Evolutionary conservation across 2,888 invertebrate species (phyloP), one percentile per base, ranked within the genome.

Genomic region (Ecliptopera silaceata): DNA sequence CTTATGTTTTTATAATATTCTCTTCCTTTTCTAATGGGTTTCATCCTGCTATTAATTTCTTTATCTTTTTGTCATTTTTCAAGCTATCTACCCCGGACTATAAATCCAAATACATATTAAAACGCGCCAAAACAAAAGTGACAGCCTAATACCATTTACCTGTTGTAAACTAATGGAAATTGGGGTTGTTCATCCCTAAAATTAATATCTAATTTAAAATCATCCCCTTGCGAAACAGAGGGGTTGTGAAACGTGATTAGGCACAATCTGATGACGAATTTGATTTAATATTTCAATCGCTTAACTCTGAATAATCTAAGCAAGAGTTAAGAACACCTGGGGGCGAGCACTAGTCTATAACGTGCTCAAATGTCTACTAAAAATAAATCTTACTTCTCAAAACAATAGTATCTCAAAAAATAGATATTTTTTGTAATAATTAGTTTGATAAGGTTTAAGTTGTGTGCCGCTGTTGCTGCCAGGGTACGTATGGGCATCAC

Each of bases 161-260:
- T 65, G 66, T 60, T 50, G 58, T 46, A 54, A 63, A 65, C 68
- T 67, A 65, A 64, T 65, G 56, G n/a, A 64, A 65, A 72, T 66
- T 64, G 69, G 70, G 80, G 81, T 77, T 68, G 74, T 75, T 77
- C 79, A 74, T 82, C 83, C 85, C 77, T 76, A 67, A 84, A 88
- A 88, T 89, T 85, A 83, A 82, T 86, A 88, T 87, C 63, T 86
- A 88, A 88, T 88, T 88, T 84, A 76, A 79, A 79, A 78, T 72
- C 76, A 75, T 62, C 75, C 76, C 75, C 71, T 70, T 59, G 59
- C 47, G 48, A 56, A 60, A 66, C 66, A 65, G 60, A 64, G 65
- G 68, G 66, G 64, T 53, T 52, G 62, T 64, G 60, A 67, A 71
- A 72, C 73, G 70, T 74, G 74, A 75, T 80, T 77, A 72, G 69